phyloP scores from a whole-genome alignment of 2,888 invertebrate genomes.

The Pogonocherus hispidulus region DNA sequence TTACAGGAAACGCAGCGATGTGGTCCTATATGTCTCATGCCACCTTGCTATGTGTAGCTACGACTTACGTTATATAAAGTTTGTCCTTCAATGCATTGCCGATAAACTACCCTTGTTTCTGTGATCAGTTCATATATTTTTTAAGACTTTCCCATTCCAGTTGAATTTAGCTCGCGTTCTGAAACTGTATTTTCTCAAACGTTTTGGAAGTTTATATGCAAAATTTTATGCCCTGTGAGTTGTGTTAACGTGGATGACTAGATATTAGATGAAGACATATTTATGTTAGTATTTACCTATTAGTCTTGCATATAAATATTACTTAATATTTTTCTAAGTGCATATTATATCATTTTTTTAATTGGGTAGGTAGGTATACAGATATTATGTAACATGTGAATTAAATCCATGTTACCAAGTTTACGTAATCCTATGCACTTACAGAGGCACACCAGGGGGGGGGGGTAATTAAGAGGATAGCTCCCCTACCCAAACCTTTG shows the following conservation, averaged over 20 bases:
- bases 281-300: neutral
- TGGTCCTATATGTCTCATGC: constrained; percentile 32
- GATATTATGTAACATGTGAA: no score
- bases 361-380: no score
- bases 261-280: no score
- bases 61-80: constrained; percentile 41
- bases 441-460: no score
- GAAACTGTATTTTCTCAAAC: constrained; percentile 36
- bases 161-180: constrained; percentile 27
- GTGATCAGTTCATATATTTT: constrained; percentile 46
- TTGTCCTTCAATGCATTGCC: constrained; percentile 1
- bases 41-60: constrained; percentile 30
- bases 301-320: neutral
- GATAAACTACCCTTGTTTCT: constrained; percentile 38
- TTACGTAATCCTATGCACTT: no score
- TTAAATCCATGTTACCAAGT: no score
- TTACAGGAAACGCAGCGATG: constrained; percentile 47
- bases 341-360: no score
- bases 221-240: constrained; percentile 24
- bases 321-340: no score
- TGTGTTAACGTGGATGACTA: neutral
- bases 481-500: no score
- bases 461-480: no score
- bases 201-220: constrained; percentile 31
- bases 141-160: constrained; percentile 41